phyloP scores from a whole-genome alignment of 1,140 invertebrate species.

The Telenomus remus region DNA sequence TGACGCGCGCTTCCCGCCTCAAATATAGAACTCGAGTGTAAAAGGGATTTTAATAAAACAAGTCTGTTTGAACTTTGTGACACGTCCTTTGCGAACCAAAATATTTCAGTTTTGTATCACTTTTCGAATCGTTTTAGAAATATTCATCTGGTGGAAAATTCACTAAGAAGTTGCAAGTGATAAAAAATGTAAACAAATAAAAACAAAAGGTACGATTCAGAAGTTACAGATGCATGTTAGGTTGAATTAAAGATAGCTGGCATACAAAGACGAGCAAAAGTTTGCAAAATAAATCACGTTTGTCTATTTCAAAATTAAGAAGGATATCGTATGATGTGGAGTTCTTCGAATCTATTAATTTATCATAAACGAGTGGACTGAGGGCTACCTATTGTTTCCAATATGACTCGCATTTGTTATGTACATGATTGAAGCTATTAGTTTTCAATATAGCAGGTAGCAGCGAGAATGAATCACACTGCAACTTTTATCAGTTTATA shows the following conservation, averaged over 20 bases:
- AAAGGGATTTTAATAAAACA: slow-evolving; percentile 6
- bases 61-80: not conserved
- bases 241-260: no score
- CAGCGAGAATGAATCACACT: not conserved
- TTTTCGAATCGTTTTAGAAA: no score
- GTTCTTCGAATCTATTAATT: not conserved
- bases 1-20: not conserved
- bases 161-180: no score
- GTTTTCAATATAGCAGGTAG: not conserved
- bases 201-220: no score
- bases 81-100: no score
- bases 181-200: no score
- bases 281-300: not conserved
- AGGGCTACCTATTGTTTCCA: not conserved
- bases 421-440: not conserved
- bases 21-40: slow-evolving; percentile 4
- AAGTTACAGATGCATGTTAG: no score
- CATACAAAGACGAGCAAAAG: no score
- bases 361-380: not conserved
- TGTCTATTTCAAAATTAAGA: no score
- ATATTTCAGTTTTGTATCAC: no score
- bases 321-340: not conserved
- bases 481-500: no score
- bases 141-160: no score
- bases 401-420: slow-evolving; percentile 3